A percentile compares a stretch with the other conserved stretches of the same genome.
Evolutionary conservation across 2,113 vertebrate species (phyloP).

Genomic region (Pelecanoides urinatrix): DNA sequence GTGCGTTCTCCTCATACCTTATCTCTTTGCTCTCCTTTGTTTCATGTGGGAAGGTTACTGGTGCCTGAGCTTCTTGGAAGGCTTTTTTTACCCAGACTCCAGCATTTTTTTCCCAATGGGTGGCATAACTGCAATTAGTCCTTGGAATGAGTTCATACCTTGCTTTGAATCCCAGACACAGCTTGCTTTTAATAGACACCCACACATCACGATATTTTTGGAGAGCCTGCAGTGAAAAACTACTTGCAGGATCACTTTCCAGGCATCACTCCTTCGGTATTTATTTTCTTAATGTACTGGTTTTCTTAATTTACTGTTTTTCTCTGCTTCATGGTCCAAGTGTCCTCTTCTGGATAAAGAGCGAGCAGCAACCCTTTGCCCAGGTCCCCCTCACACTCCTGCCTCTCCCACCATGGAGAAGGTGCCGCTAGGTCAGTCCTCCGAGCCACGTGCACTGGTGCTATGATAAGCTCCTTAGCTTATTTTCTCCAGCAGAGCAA

Average conservation of each 20-base stretch:
- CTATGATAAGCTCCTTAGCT: slow-evolving; percentile 17
- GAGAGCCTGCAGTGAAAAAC: slow-evolving; percentile 18
- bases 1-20: not conserved
- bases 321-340: not conserved
- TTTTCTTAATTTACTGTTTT: not conserved
- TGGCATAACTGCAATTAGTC: not conserved
- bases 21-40: not conserved
- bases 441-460: not conserved
- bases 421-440: not conserved
- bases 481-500: not conserved
- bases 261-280: not conserved
- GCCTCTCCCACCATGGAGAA: not conserved
- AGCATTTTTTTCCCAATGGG: not conserved
- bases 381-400: not conserved
- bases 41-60: not conserved
- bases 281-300: not conserved
- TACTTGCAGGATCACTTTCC: not conserved
- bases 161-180: slow-evolving; percentile 2
- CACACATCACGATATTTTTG: slow-evolving; percentile 34
- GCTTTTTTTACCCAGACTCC: not conserved
- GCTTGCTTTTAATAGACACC: slow-evolving; percentile 48
- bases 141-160: slow-evolving; percentile 24
- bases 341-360: not conserved
- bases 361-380: not conserved
- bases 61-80: not conserved